phyloP scores from a whole-genome alignment of 2,888 invertebrate genomes.

The Leptinotarsa peninsularis region DNA sequence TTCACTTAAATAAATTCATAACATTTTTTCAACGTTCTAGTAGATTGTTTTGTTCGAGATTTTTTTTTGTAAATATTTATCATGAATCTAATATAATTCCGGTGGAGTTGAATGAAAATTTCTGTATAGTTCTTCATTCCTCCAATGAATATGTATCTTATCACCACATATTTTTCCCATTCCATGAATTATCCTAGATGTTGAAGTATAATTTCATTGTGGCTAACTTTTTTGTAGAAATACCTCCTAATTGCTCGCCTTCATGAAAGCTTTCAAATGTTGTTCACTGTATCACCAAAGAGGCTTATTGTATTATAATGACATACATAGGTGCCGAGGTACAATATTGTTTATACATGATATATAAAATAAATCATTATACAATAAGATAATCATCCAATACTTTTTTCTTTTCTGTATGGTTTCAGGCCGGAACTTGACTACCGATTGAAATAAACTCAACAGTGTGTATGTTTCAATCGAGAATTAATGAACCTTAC shows the following conservation, averaged over 20 bases:
- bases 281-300: conserved; percentile 61
- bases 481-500: no score
- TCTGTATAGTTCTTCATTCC: neutral
- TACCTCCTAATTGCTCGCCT: conserved; percentile 48
- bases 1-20: no score
- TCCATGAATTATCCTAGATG: neutral
- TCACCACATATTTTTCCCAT: no score
- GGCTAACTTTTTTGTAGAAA: conserved; percentile 8
- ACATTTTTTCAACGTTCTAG: no score
- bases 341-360: conserved; percentile 65
- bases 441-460: no score
- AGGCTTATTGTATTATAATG: conserved; percentile 56
- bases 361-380: conserved; percentile 48
- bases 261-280: conserved; percentile 53
- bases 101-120: neutral
- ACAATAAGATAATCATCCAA: conserved; percentile 32
- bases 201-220: neutral
- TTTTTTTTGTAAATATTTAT: no score
- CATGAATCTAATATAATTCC: no score
- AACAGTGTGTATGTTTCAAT: no score
- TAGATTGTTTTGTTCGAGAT: no score
- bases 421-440: no score
- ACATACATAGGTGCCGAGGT: conserved; percentile 58
- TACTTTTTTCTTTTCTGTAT: neutral
- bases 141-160: neutral